Percentiles rank a stretch among this genome's conserved stretches.
phyloP scores from a whole-genome alignment of 2,797 vertebrate genomes.

The Lagodon rhomboides region DNA sequence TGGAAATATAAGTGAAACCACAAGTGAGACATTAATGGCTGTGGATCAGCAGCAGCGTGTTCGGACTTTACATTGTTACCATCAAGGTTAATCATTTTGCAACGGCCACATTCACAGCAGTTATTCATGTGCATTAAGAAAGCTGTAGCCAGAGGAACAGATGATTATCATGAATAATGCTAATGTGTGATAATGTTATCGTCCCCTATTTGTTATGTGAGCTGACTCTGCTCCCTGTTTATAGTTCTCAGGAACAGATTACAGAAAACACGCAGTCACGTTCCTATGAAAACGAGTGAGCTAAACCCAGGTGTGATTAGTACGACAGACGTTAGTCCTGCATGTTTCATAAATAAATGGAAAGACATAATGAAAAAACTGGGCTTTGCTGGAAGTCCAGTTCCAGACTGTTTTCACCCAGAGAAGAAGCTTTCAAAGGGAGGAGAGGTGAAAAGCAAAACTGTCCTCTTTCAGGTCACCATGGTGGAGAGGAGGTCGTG shows the following conservation, averaged over 20 bases:
- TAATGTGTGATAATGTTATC: constrained; percentile 57
- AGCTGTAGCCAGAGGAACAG: constrained; percentile 45
- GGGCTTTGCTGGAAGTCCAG: constrained; percentile 2
- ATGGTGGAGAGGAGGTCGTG: too few species aligned
- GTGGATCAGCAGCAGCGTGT: constrained; percentile 22
- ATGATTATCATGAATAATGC: constrained; percentile 62
- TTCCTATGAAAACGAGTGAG: background rate
- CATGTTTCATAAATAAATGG: constrained; percentile 24
- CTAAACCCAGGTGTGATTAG: constrained; percentile 16
- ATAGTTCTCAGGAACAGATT: constrained; percentile 27
- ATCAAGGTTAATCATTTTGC: constrained; percentile 52
- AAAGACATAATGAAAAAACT: constrained; percentile 13
- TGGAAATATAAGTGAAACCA: constrained; percentile 27
- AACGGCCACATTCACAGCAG: constrained; percentile 46
- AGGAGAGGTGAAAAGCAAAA: too few species aligned
- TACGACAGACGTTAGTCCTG: background rate
- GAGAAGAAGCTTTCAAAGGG: background rate
- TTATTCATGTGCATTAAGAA: constrained; percentile 65
- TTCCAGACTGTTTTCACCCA: constrained; percentile 10
- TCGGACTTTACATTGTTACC: constrained; percentile 34
- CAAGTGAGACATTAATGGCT: constrained; percentile 41
- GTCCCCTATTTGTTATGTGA: constrained; percentile 26
- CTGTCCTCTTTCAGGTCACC: too few species aligned
- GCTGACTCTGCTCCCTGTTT: constrained; percentile 7
- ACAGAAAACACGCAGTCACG: background rate